Percentiles rank a stretch among this genome's conserved stretches.
Conservation (phyloP, 2,113 vertebrate species). For the Saccopteryx bilineata region DNA sequence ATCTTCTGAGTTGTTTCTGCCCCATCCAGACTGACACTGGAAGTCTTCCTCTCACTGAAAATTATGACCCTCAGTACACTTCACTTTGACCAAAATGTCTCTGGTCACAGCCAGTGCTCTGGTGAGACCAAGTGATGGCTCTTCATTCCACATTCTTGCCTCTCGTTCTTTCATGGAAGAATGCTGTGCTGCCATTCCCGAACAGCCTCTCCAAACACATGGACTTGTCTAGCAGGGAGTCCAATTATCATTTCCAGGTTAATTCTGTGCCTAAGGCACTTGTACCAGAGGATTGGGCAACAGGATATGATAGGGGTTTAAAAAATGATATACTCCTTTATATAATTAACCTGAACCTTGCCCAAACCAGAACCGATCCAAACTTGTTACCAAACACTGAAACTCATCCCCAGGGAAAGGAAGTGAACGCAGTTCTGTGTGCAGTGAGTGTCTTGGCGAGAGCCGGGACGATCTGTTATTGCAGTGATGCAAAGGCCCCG, state of each 20-base stretch:
- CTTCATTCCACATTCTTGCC: neutral
- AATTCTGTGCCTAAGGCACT: constrained; percentile 54
- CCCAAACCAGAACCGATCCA: constrained; percentile 24
- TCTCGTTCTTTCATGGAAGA: neutral
- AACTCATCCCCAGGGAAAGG: constrained; percentile 25
- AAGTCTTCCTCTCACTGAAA: constrained; percentile 20
- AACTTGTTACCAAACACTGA: constrained; percentile 55
- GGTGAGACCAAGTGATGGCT: neutral
- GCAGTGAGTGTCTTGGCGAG: neutral
- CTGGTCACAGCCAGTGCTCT: neutral
- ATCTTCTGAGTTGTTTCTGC: neutral
- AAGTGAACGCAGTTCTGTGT: neutral
- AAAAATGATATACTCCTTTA: constrained; percentile 35
- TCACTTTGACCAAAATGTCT: constrained; percentile 50
- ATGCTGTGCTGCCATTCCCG: constrained; percentile 31
- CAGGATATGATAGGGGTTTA: neutral
- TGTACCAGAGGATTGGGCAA: constrained; percentile 52
- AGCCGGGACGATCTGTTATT: neutral
- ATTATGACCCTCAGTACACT: neutral
- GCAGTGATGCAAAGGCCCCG: neutral
- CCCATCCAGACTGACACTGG: neutral
- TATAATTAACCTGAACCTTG: constrained; percentile 60
- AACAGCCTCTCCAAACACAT: constrained; percentile 1
- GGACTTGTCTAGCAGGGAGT: constrained; percentile 33
- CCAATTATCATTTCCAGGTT: constrained; percentile 58